Percentiles rank a stretch among this genome's conserved stretches.
These are phyloP conservation scores for Synergus gifuensis DNA, from an alignment of 2,888 invertebrate genomes.

Conservation along the genomic window DNA sequence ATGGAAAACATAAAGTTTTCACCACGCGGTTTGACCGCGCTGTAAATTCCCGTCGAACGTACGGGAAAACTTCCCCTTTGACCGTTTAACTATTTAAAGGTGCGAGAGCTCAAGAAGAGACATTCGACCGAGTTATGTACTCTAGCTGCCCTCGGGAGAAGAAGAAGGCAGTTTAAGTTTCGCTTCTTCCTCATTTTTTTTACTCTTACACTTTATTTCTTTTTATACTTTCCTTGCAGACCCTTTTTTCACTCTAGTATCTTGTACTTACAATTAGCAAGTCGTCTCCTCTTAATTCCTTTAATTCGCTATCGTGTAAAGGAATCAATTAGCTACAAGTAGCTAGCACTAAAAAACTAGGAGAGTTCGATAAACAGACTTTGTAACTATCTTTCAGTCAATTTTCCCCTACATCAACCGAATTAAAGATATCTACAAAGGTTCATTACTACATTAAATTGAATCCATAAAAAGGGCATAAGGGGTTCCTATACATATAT, in stretches of 20 bases:
- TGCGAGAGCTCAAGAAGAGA: constrained; percentile 34
- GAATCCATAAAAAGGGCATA: too few relatives aligned
- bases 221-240: background rate
- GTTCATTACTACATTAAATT: too few relatives aligned
- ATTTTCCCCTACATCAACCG: constrained; percentile 19
- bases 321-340: constrained; percentile 40
- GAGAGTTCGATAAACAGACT: constrained; percentile 25
- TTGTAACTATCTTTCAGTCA: constrained; percentile 20
- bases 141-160: constrained; percentile 32
- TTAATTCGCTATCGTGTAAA: constrained; percentile 38
- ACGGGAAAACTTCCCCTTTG: constrained; percentile 37
- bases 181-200: constrained; percentile 8
- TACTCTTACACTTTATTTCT: constrained; percentile 2
- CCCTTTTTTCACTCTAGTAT: background rate
- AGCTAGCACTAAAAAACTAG: constrained; percentile 27
- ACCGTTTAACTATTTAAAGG: constrained; percentile 40
- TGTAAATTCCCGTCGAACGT: constrained; percentile 39
- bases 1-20: constrained; percentile 70
- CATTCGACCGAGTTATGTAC: constrained; percentile 41
- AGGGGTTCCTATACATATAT: too few relatives aligned
- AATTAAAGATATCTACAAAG: background rate
- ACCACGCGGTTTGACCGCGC: constrained; percentile 56
- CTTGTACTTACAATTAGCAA: constrained; percentile 5
- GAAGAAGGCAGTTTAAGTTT: constrained; percentile 5
- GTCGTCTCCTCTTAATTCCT: constrained; percentile 1